Base-by-base conservation (phyloP, 64 coral and sea anemone species). In the Porites lutea region DNA sequence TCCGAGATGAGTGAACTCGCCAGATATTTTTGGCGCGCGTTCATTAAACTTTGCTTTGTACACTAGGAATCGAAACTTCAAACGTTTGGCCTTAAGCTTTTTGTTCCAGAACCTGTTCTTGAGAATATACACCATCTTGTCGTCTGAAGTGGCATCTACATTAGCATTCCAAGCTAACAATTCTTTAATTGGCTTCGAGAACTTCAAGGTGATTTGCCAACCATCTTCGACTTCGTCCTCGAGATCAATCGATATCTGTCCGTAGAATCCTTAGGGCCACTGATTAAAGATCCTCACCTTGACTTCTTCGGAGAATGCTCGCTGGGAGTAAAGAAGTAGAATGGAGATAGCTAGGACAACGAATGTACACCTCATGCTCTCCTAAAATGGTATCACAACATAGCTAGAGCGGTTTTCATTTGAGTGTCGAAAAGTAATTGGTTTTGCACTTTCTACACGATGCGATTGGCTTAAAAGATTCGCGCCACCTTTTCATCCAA, bases 91-190 rank as follows among this genome's bases (percentile, higher is more conserved):
- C 79, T 43, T 13, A 15, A 83, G 63, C 19, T 48, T 15, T 13
- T 47, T 21, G 65, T 91, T 91, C 89, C 89, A 91, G n/a, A 22
- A n/a, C 21, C 23, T 22, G 52, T 91, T 91, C 49, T 81, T 82
- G 0, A 91, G 68, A 2, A 57, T 50, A 27, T 58, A 82, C 13
- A 20, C 55, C 70, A 8, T 53, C 8, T 59, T 71, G 18, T 90
- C 46, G 0, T 69, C 48, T 27, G 77, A 72, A 58, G 72, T 4
- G 2, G 59, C n/a, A 47, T 65, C 79, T 18, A 90, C 89, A 3
- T 8, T 7, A 9, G 22, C 77, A 20, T 82, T 82, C 74, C 62
- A 71, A 14, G 59, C 64, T 16, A 0, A 5, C 14, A 90, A 13
- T 6, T 50, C 15, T 55, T 7, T 48, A 20, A 90, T 45, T 9